Evolutionary conservation across 1,140 invertebrate species (phyloP).

Genomic region (Drosophila serrata): DNA sequence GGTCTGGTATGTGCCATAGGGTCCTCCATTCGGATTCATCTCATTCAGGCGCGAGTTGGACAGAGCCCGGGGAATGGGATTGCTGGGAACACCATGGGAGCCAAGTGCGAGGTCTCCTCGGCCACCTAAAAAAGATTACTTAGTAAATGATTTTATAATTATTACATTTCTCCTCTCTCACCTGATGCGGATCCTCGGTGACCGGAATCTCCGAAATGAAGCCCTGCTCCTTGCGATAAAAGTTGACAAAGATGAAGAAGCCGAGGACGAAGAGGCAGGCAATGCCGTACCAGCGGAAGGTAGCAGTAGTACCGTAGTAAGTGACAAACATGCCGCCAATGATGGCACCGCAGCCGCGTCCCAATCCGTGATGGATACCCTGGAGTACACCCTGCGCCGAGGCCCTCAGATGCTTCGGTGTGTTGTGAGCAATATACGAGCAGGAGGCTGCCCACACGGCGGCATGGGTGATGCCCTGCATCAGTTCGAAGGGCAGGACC

Average conservation of each 20-base stretch:
- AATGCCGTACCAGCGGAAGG: constrained; percentile 96
- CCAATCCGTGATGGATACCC: constrained; percentile 97
- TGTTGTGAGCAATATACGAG: constrained; percentile 98
- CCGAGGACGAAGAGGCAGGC: constrained; percentile 93
- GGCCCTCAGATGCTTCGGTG: constrained; percentile 93
- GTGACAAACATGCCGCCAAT: constrained; percentile 93
- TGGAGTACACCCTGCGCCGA: constrained; percentile 98
- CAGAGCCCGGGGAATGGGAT: constrained; percentile 94
- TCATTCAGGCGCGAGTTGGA: constrained; percentile 93
- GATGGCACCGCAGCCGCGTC: constrained; percentile 97
- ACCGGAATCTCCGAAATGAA: constrained; percentile 92
- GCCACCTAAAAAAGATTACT: constrained; percentile 87
- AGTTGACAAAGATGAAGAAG: constrained; percentile 95
- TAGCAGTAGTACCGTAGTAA: constrained; percentile 93
- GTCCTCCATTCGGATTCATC: constrained; percentile 85
- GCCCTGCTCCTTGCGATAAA: constrained; percentile 92
- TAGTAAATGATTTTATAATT: neutral
- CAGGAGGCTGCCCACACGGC: constrained; percentile 99
- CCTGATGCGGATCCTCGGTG: constrained; percentile 93
- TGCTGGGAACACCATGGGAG: constrained; percentile 98
- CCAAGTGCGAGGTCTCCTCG: constrained; percentile 94
- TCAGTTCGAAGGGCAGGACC: constrained; percentile 99
- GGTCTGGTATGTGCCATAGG: constrained; percentile 91
- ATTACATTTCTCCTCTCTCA: constrained; percentile 48
- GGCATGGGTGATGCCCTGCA: constrained; percentile 99